Conservation (phyloP, 1,140 invertebrate species). For the Monochamus saltuarius region DNA sequence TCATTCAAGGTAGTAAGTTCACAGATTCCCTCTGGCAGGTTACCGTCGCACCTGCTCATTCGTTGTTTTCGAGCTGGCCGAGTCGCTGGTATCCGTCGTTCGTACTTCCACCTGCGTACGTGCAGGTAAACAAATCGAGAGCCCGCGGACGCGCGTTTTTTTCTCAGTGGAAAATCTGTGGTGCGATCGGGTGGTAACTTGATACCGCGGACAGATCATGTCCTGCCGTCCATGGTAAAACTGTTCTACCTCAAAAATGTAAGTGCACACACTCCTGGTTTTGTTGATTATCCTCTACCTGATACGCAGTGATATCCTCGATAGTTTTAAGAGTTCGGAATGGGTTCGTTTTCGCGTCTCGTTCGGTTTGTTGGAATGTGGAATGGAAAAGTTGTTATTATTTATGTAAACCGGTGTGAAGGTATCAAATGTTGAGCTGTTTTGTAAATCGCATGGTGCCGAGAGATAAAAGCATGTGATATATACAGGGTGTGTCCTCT, state of each 20-base stretch:
- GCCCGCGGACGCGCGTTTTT: too few relatives aligned
- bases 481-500: too few relatives aligned
- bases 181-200: too few relatives aligned
- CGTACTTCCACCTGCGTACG: conserved; percentile 4
- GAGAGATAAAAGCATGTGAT: too few relatives aligned
- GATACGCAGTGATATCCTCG: neutral
- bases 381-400: conserved; percentile 19
- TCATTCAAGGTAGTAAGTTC: conserved; percentile 37
- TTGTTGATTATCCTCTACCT: too few relatives aligned
- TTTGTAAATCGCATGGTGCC: too few relatives aligned
- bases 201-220: too few relatives aligned
- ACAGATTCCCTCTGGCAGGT: conserved; percentile 28
- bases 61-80: neutral
- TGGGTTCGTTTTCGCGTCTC: neutral
- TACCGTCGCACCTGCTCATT: conserved; percentile 11
- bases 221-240: too few relatives aligned
- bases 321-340: neutral
- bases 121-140: too few relatives aligned
- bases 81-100: neutral
- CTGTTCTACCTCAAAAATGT: too few relatives aligned
- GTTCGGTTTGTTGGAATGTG: conserved; percentile 13
- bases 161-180: too few relatives aligned
- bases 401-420: conserved; percentile 13
- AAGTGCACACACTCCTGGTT: too few relatives aligned
- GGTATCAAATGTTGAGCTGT: neutral